A percentile compares a stretch with the other conserved stretches of the same genome.
These are phyloP conservation scores for Mycteria americana DNA, from an alignment of 2,797 vertebrate species.

Conservation along the genomic window DNA sequence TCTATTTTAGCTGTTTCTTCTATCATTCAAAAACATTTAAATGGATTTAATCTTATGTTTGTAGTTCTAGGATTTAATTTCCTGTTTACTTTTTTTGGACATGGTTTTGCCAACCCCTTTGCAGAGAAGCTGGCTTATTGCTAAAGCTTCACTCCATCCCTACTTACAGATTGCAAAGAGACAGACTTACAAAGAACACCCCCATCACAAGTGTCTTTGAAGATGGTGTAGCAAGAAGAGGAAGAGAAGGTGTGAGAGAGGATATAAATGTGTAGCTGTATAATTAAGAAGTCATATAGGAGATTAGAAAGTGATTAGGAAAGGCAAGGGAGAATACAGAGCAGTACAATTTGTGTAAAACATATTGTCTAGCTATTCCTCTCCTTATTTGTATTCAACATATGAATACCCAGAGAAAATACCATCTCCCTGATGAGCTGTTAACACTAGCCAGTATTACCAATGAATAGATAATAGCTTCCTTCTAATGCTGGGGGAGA, in stretches of 20 bases:
- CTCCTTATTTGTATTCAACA: slow-evolving; percentile 5
- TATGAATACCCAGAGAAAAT: neutral
- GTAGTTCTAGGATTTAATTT: neutral
- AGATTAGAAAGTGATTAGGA: neutral
- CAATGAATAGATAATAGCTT: neutral
- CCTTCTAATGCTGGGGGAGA: neutral
- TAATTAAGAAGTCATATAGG: slow-evolving; percentile 14
- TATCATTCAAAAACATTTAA: neutral
- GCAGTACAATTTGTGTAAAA: neutral
- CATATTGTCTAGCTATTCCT: neutral
- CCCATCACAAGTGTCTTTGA: neutral
- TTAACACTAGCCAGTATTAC: neutral
- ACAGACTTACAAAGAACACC: neutral
- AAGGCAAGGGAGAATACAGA: neutral
- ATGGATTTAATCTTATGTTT: neutral
- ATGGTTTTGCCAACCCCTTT: neutral
- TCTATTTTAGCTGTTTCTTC: neutral
- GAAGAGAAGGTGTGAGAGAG: neutral
- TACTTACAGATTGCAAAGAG: neutral
- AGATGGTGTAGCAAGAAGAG: neutral
- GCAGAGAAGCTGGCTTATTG: neutral
- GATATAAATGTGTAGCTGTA: neutral
- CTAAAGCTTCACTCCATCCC: neutral
- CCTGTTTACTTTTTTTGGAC: neutral
- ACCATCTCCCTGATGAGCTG: neutral